A percentile compares a stretch with the other conserved stretches of the same genome.
Conservation (phyloP, 2,888 invertebrate species). For the Hedya salicella region DNA sequence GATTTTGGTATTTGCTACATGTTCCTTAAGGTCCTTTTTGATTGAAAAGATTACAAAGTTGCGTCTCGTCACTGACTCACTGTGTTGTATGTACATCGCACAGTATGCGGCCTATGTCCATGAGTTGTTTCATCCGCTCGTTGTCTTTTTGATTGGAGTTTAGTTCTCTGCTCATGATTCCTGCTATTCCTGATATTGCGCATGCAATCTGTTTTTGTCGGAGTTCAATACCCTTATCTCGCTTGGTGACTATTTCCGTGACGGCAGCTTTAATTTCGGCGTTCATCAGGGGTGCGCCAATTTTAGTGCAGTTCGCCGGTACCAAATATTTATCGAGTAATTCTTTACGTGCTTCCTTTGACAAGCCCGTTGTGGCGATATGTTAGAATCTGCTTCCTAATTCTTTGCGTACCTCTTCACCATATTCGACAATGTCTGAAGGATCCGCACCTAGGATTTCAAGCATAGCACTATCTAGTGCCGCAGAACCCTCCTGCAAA, state of each 20-base stretch:
- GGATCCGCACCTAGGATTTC: slow-evolving; percentile 38
- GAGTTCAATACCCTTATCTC: slow-evolving; percentile 36
- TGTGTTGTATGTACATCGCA: slow-evolving; percentile 40
- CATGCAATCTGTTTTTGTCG: slow-evolving; percentile 38
- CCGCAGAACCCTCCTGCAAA: too few species aligned
- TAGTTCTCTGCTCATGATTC: slow-evolving; percentile 16
- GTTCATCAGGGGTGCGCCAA: slow-evolving; percentile 34
- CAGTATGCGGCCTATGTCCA: slow-evolving; percentile 17
- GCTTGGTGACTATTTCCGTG: slow-evolving; percentile 9
- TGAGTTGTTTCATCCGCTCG: slow-evolving; percentile 13
- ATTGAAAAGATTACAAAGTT: slow-evolving; percentile 16
- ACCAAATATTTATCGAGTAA: slow-evolving; percentile 33
- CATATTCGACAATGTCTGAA: slow-evolving; percentile 10
- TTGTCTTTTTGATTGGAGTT: slow-evolving; percentile 13
- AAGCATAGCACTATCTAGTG: neutral
- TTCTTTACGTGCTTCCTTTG: slow-evolving; percentile 31
- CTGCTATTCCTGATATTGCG: slow-evolving; percentile 32
- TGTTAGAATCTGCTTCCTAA: slow-evolving; percentile 25
- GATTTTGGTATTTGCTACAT: slow-evolving; percentile 31
- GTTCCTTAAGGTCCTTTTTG: slow-evolving; percentile 40
- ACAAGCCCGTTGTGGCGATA: slow-evolving; percentile 15
- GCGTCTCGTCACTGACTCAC: slow-evolving; percentile 4
- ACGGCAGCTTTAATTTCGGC: slow-evolving; percentile 30
- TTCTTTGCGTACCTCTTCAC: slow-evolving; percentile 23
- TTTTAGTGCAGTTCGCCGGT: slow-evolving; percentile 32